Evolutionary conservation across 2,113 vertebrate species (phyloP), one percentile per base, ranked within the genome.

Genomic region (Microcebus lehilahytsara): DNA sequence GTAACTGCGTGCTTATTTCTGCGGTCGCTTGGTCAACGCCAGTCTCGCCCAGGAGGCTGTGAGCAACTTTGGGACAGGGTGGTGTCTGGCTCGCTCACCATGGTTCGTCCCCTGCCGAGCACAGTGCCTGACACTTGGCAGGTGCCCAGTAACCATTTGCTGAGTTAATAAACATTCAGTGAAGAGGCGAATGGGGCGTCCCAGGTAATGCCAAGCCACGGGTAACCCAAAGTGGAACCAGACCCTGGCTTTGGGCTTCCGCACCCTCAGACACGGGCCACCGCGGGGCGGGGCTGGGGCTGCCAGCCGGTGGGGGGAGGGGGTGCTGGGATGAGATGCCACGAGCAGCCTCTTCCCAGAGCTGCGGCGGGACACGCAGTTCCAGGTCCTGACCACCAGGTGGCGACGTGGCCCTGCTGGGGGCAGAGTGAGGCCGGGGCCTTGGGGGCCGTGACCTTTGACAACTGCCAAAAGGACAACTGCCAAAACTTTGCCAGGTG

Each of bases 381-480:
- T 86, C 89, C 71, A 60, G 0, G 4, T 6, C 0, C 0, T 0
- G 3, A 93, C 96, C 97, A 93, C 92, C 83, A 97, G 97, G 90
- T 66, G 97, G 96, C 69, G 0, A 46, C 11, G 66, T 9, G 10
- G 46, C 77, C 37, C 60, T 23, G 71, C 42, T 60, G 25, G 12
- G 2, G 1, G 30, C 30, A 11, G 9, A n/a, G n/a, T 51, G 46
- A 51, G 32, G 53, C n/a, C 0, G 40, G 30, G 8, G 46, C 1
- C 10, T 13, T 11, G 27, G 4, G 60, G 30, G 8, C 64, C 2
- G 40, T 9, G 46, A 17, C n/a, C n/a, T 10, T 12, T 20, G 60
- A 5, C 71, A 56, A 46, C 5, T 60, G 56, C 9, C 51, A 72
- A 30, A 87, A 1, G 23, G 42, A 83, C 46, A 9, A 46, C 8